Conservation (phyloP, 2,888 invertebrate species). For the Tipula vernalis region DNA sequence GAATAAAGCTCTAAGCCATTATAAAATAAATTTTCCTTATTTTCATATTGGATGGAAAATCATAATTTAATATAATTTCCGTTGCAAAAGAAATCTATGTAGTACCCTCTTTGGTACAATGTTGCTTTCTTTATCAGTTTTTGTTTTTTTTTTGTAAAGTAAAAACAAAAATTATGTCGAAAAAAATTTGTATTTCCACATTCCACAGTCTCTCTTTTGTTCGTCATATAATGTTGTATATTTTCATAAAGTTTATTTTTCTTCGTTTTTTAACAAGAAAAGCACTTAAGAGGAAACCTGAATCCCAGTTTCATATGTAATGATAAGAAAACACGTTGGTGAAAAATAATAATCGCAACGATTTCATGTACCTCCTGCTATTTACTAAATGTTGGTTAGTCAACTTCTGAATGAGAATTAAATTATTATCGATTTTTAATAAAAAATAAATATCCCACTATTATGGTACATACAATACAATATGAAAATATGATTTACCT, state of each 20-base stretch:
- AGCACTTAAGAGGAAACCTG: background rate
- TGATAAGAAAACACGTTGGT: background rate
- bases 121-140: background rate
- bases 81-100: background rate
- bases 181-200: background rate
- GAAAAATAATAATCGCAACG: background rate
- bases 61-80: background rate
- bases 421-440: too few species aligned
- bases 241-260: background rate
- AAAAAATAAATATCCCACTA: too few species aligned
- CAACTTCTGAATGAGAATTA: too few species aligned
- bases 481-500: too few species aligned
- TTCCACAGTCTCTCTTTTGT: background rate
- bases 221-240: background rate
- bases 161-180: background rate
- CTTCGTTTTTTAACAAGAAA: background rate
- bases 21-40: background rate
- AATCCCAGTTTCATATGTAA: background rate
- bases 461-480: too few species aligned
- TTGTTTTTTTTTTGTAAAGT: background rate
- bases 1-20: background rate
- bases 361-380: background rate
- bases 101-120: background rate
- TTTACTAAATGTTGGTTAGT: too few species aligned
- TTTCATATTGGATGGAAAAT: background rate